Base-by-base conservation (phyloP, 1,140 invertebrate genomes). In the Hyphantria cunea region DNA sequence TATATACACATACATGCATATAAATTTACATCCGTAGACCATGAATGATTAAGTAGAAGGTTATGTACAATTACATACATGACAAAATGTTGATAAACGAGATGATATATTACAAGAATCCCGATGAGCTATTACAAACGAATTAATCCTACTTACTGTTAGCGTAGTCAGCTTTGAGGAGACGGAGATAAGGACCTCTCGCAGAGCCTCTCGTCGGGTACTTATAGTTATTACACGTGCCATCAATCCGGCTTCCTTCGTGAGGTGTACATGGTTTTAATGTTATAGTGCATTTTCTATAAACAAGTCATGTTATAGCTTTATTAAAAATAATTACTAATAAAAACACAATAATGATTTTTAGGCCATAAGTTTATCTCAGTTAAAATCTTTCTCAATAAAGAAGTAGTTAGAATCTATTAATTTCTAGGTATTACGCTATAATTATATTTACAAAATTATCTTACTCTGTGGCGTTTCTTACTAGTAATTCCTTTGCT, bases 191-290 rank as follows among this genome's bases (percentile, higher is more conserved):
- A 5, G 82, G 79, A 25, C 79, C 74, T 37, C 48, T 58, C 0
- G 79, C 79, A 7, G 78, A 70, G 3, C 82, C 79, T 25, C 67
- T 66, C 7, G 70, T 58, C 3, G 82, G 82, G 15, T 69, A 61
- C 49, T 78, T 75, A 64, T 69, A 82, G 61, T 82, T 84, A 49
- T 82, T 84, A 58, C 82, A 84, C 7, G 76, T 82, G 4, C 82
- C 82, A 45, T 80, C 76, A 6, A 80, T 54, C 15, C 82, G 61
- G 31, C 79, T 78, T 47, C 74, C 79, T 55, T 82, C 82, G 58
- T 80, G 73, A 0, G 78, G 76, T 9, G 64, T 71, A 53, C 82
- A 84, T 11, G 76, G 49, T 32, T 71, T 76, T 47, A 82, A 52
- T 6, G 76, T 73, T 45, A 84, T 70, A 4, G 78, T 65, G 48